Percentiles rank a stretch among this genome's conserved stretches.
These are phyloP conservation scores for Drosophila pectinifera DNA, from an alignment of 1,140 invertebrate species.

Conservation along the genomic window DNA sequence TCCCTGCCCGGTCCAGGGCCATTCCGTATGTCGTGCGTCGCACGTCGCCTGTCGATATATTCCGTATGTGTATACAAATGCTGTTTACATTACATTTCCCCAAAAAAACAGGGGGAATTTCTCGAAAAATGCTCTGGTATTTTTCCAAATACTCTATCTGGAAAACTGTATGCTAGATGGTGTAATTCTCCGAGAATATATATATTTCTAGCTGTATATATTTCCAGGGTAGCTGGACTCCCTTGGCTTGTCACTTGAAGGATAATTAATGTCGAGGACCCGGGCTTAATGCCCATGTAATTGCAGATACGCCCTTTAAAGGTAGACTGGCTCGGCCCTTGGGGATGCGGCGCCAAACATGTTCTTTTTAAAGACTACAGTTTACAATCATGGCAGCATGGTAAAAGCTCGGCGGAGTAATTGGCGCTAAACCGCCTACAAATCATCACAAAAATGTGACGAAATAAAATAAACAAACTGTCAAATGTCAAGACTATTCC, in stretches of 20 bases:
- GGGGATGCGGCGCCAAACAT: constrained; percentile 61
- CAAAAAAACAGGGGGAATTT: constrained; percentile 12
- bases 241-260: too few relatives aligned
- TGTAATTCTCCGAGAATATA: too few relatives aligned
- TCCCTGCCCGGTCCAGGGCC: neutral
- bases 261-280: too few relatives aligned
- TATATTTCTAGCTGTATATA: too few relatives aligned
- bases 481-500: constrained; percentile 78
- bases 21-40: constrained; percentile 33
- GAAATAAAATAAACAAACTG: constrained; percentile 82
- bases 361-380: constrained; percentile 69
- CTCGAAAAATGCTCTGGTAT: neutral
- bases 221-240: too few relatives aligned
- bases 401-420: constrained; percentile 75
- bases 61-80: constrained; percentile 43
- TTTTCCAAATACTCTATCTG: constrained; percentile 27
- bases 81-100: constrained; percentile 43
- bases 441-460: constrained; percentile 81
- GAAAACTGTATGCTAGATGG: neutral
- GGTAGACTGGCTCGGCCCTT: neutral
- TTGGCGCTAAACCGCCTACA: constrained; percentile 82
- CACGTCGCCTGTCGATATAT: constrained; percentile 46
- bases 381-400: constrained; percentile 59
- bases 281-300: too few relatives aligned
- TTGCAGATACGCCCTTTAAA: neutral